Evolutionary conservation across 2,113 vertebrate species (phyloP).

Genomic region (Periophthalmodon schlosseri): DNA sequence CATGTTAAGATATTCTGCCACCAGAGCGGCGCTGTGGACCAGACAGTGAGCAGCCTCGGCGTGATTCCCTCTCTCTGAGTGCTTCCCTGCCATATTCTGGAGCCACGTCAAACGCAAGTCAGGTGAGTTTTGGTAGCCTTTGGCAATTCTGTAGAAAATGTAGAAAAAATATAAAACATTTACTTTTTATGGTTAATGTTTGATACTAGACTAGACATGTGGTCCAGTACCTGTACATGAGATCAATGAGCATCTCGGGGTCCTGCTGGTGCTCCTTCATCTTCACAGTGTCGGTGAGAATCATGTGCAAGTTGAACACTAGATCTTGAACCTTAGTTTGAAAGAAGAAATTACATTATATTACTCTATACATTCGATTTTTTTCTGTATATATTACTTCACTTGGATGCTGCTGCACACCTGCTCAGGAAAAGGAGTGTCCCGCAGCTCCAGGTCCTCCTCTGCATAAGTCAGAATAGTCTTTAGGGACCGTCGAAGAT

Average conservation of each 20-base stretch:
- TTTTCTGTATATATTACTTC: background rate
- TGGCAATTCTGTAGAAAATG: constrained; percentile 82
- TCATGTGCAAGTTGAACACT: constrained; percentile 94
- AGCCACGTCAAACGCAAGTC: constrained; percentile 91
- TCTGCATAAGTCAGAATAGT: constrained; percentile 91
- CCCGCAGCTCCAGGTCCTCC: constrained; percentile 86
- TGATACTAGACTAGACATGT: no score
- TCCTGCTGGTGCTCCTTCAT: constrained; percentile 95
- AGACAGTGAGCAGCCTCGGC: constrained; percentile 91
- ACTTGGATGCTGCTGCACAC: constrained; percentile 45
- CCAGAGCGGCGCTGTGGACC: constrained; percentile 88
- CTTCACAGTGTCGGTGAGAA: constrained; percentile 91
- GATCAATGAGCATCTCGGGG: constrained; percentile 91
- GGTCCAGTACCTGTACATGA: constrained; percentile 87
- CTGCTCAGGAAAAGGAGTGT: constrained; percentile 89
- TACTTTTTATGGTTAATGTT: background rate
- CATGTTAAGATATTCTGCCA: constrained; percentile 92
- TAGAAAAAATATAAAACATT: background rate
- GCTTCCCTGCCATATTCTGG: constrained; percentile 93
- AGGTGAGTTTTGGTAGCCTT: constrained; percentile 92
- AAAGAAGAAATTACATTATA: background rate
- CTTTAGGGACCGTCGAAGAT: constrained; percentile 87
- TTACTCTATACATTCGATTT: background rate
- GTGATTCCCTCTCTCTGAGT: constrained; percentile 85
- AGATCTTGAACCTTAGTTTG: constrained; percentile 86